A percentile compares a stretch with the other conserved stretches of the same genome.
phyloP scores from a whole-genome alignment of 2,113 vertebrate species.

The Trachemys scripta region DNA sequence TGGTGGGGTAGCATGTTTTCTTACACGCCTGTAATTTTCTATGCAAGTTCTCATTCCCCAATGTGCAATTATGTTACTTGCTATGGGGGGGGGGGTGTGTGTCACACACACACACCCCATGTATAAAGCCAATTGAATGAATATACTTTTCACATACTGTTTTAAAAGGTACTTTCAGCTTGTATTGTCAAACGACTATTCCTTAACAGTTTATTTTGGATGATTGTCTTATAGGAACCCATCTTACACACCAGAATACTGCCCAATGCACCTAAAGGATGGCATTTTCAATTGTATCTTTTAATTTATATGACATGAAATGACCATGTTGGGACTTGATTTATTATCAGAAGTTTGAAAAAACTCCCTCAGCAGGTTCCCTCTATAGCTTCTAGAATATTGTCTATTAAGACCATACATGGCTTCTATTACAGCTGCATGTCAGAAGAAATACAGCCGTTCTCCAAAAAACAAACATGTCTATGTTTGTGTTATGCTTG shows the following conservation, averaged over 20 bases:
- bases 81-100: accelerated
- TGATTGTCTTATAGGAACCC: slow-evolving; percentile 78
- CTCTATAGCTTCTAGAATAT: slow-evolving; percentile 48
- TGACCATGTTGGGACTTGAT: slow-evolving; percentile 57
- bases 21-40: accelerated
- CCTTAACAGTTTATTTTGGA: slow-evolving; percentile 79
- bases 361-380: slow-evolving; percentile 69
- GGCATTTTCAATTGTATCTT: slow-evolving; percentile 76
- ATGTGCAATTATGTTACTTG: not conserved
- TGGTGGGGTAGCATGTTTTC: accelerated
- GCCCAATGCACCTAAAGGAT: slow-evolving; percentile 55
- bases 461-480: accelerated
- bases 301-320: slow-evolving; percentile 75
- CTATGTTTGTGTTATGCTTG: not conserved
- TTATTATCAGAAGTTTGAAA: slow-evolving; percentile 52
- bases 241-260: slow-evolving; percentile 37
- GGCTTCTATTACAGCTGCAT: slow-evolving; percentile 13
- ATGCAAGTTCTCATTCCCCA: not conserved
- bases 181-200: slow-evolving; percentile 75
- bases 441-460: slow-evolving; percentile 13
- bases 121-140: slow-evolving; percentile 55
- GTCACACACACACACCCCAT: not conserved
- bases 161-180: slow-evolving; percentile 64
- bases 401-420: slow-evolving; percentile 66
- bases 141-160: slow-evolving; percentile 53